Evolutionary conservation across 2,888 invertebrate species (phyloP), one percentile per base, ranked within the genome.

Genomic region (Oscheius sp.): DNA sequence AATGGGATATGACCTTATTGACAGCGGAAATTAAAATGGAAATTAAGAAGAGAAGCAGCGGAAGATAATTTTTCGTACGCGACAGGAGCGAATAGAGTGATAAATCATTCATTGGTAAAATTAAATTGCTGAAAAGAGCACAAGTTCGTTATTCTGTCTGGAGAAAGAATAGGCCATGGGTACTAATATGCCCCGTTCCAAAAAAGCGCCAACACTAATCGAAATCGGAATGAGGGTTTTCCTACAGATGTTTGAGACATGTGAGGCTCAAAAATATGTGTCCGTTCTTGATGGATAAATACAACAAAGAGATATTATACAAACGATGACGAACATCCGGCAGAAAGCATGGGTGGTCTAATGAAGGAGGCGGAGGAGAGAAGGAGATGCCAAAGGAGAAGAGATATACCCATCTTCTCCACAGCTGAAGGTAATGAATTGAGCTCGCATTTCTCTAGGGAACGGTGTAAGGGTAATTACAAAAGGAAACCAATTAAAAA

Each of bases 381-480:
- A 41, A 18, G 5, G 35, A 35, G 35, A 35, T 6, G 35, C 35
- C 35, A 35, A 35, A 9, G 35, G 35, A 9, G 35, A 35, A 35
- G 35, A 35, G 35, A 35, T 35, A 35, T 35, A 35, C 35, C 35
- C 35, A 35, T 35, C 35, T 35, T 35, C 35, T 35, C 9, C 35
- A 9, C 9, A 35, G 35, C 35, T 35, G 35, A 23, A 66, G 56
- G 69, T 69, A 69, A 69, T 69, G 69, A 69, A 69, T 69, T 69
- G 69, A 56, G 55, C 55, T 55, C 56, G 55, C 69, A 69, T 69
- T 69, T 69, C 69, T 69, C 69, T 43, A 29, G 69, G 69, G 69
- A 69, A 69, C 25, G 18, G 56, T 55, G 43, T 13, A 35, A 35
- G 35, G 35, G 21, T 69, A 69, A 69, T 56, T 53, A 69, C 52